Evolutionary conservation across 2,888 invertebrate genomes (phyloP).

Genomic region (Cataglyphis albicans): DNA sequence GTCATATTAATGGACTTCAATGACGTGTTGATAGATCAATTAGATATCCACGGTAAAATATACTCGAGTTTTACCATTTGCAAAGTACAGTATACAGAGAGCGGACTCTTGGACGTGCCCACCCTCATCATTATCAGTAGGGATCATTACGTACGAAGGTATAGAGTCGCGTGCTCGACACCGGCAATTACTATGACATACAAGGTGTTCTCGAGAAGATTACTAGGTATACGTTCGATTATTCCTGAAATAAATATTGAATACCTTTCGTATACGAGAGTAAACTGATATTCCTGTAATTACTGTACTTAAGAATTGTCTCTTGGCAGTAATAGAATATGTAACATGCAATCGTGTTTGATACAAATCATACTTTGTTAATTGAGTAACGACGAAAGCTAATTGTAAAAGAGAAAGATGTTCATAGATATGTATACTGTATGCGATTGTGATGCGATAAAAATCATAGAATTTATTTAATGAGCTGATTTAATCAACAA

Average conservation of each 20-base stretch:
- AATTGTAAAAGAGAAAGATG: neutral
- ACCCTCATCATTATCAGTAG: conserved; percentile 59
- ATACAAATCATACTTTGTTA: conserved; percentile 17
- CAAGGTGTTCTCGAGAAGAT: conserved; percentile 32
- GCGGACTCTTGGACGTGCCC: neutral
- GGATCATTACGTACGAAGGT: conserved; percentile 42
- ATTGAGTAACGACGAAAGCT: conserved; percentile 19
- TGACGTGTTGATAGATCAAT: conserved; percentile 45
- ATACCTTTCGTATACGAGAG: neutral
- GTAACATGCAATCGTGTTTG: conserved; percentile 26
- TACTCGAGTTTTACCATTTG: conserved; percentile 36
- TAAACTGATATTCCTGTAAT: conserved; percentile 28
- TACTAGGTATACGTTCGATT: neutral
- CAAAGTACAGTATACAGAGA: neutral
- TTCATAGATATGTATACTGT: neutral
- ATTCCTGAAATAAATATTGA: conserved; percentile 25
- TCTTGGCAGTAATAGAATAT: conserved; percentile 26
- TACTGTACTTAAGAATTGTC: conserved; percentile 32
- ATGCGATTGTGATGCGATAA: neutral
- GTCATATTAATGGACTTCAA: neutral
- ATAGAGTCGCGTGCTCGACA: conserved; percentile 38
- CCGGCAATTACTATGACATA: conserved; percentile 44
- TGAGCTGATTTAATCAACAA: neutral
- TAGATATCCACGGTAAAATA: conserved; percentile 51
- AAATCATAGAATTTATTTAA: conserved; percentile 1